Percentiles rank a stretch among this genome's conserved stretches.
These are phyloP conservation scores for Hippolais icterina DNA, from an alignment of 2,113 vertebrate genomes.

Conservation along the genomic window DNA sequence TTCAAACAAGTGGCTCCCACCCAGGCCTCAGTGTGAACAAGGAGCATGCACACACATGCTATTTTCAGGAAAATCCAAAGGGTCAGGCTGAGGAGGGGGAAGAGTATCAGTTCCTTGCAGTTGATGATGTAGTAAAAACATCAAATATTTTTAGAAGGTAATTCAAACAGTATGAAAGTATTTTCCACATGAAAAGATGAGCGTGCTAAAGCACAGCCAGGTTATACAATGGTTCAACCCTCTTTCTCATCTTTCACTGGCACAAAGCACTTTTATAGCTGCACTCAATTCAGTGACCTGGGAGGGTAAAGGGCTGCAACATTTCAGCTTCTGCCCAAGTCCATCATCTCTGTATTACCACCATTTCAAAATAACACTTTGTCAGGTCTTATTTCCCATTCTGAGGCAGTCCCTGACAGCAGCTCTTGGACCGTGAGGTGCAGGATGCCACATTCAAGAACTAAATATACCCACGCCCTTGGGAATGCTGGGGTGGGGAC, in stretches of 20 bases:
- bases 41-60: fast-evolving
- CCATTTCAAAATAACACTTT: background rate
- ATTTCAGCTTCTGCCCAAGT: background rate
- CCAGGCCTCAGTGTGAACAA: background rate
- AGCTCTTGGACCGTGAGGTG: background rate
- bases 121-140: background rate
- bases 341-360: background rate
- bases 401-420: background rate
- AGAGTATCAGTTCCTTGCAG: background rate
- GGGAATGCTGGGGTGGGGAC: background rate
- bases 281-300: background rate
- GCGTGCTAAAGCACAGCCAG: background rate
- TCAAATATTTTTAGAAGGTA: background rate
- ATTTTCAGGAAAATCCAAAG: background rate
- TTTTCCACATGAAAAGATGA: background rate
- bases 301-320: background rate
- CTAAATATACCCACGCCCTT: background rate
- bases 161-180: background rate
- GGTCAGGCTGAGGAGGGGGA: background rate
- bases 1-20: slow-evolving; percentile 2
- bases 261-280: background rate
- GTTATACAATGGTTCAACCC: background rate
- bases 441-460: background rate
- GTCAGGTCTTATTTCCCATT: fast-evolving
- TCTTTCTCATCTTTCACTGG: background rate